Evolutionary conservation across 2,888 invertebrate species (phyloP).

Genomic region (Ophion obscuratus): DNA sequence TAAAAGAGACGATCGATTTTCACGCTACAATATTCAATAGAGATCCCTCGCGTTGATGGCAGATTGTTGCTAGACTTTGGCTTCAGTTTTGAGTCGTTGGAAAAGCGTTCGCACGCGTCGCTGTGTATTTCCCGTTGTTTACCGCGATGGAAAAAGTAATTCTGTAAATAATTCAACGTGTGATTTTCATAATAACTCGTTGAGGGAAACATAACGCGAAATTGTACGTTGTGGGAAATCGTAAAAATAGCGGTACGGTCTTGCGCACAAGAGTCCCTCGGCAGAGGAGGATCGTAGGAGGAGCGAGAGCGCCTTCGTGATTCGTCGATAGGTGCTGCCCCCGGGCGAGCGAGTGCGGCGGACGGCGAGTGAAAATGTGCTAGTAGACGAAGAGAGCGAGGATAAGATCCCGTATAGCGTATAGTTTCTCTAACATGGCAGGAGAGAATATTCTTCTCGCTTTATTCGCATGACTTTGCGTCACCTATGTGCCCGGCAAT

Average conservation of each 20-base stretch:
- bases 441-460: constrained; percentile 71
- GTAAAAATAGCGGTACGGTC: constrained; percentile 58
- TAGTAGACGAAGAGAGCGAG: constrained; percentile 37
- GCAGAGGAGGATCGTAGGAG: neutral
- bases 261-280: constrained; percentile 43
- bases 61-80: neutral
- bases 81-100: neutral
- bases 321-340: constrained; percentile 55
- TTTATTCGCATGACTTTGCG: constrained; percentile 72
- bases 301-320: neutral
- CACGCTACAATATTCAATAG: constrained; percentile 7
- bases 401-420: constrained; percentile 46
- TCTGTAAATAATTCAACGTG: neutral
- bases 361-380: constrained; percentile 50
- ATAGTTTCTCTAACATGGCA: constrained; percentile 73
- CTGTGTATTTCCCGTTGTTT: neutral
- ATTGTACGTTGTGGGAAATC: constrained; percentile 28
- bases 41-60: neutral
- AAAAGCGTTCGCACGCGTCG: neutral
- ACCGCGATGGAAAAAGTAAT: neutral
- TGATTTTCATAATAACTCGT: neutral
- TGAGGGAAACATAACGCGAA: neutral
- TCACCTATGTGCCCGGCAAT: constrained; percentile 71
- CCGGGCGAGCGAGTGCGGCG: constrained; percentile 46
- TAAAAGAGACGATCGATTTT: constrained; percentile 25